These are phyloP conservation scores for Channa striata DNA, from an alignment of 2,797 vertebrate genomes.

Conservation along the genomic window DNA sequence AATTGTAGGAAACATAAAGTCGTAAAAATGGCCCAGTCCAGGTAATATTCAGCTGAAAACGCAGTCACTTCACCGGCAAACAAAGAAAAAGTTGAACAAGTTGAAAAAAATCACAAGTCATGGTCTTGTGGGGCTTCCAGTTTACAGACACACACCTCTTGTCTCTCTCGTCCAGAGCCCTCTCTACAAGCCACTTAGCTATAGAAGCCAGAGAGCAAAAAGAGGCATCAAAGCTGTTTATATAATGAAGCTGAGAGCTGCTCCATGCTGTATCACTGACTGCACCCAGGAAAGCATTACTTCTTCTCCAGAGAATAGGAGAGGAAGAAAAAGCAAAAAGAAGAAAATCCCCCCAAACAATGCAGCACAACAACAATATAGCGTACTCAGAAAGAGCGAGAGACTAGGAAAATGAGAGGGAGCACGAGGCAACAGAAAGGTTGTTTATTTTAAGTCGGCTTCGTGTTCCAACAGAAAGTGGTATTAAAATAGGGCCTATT, in stretches of 20 bases:
- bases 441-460: conserved; percentile 83
- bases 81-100: neutral
- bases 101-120: neutral
- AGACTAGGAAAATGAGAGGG: conserved; percentile 66
- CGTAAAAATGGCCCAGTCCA: neutral
- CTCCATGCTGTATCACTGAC: conserved; percentile 76
- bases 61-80: neutral
- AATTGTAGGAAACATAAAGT: neutral
- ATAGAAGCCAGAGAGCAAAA: conserved; percentile 70
- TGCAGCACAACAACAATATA: conserved; percentile 74
- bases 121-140: conserved; percentile 4
- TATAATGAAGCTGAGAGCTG: conserved; percentile 82
- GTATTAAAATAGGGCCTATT: conserved; percentile 81
- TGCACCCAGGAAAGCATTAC: conserved; percentile 77
- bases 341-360: conserved; percentile 76
- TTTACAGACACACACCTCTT: conserved; percentile 56
- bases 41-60: neutral
- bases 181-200: conserved; percentile 83
- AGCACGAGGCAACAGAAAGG: conserved; percentile 72
- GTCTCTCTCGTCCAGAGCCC: conserved; percentile 71
- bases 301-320: conserved; percentile 75
- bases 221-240: conserved; percentile 84
- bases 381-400: conserved; percentile 57
- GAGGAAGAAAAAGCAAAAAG: conserved; percentile 57
- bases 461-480: conserved; percentile 75